Conservation (phyloP, 2,888 invertebrate genomes). For the Adelognathus sp. region DNA sequence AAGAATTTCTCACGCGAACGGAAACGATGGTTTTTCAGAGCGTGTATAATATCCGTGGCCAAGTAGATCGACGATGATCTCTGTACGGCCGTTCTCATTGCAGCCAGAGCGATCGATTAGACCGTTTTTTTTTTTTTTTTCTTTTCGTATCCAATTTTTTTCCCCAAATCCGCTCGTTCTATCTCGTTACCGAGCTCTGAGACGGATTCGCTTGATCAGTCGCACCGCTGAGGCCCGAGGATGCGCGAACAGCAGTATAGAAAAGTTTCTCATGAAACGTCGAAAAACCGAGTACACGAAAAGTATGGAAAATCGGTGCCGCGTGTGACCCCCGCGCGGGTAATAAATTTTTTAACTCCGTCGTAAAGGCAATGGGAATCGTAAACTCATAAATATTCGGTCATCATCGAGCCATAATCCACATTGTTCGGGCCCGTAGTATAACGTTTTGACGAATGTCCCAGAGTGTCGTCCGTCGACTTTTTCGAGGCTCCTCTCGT, state of each 20-base stretch:
- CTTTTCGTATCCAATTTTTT: neutral
- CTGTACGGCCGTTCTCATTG: neutral
- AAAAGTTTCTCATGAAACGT: constrained; percentile 1
- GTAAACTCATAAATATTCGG: constrained; percentile 40
- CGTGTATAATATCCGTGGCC: constrained; percentile 49
- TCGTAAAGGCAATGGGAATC: constrained; percentile 27
- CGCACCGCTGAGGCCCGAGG: neutral
- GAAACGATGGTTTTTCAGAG: constrained; percentile 38
- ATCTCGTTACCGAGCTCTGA: neutral
- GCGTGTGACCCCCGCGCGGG: constrained; percentile 9
- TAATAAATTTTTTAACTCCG: constrained; percentile 13
- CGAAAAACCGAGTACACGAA: neutral
- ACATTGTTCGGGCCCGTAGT: constrained; percentile 2
- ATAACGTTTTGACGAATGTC: constrained; percentile 3
- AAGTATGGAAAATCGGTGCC: neutral
- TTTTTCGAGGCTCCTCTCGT: neutral
- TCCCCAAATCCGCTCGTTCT: neutral
- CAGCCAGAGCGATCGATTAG: constrained; percentile 14
- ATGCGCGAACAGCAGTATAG: neutral
- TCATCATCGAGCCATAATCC: constrained; percentile 39
- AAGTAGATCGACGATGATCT: neutral
- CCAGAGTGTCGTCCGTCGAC: neutral
- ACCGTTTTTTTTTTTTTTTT: neutral
- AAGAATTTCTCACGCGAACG: constrained; percentile 44
- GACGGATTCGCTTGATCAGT: constrained; percentile 1